A percentile compares a stretch with the other conserved stretches of the same genome.
These are phyloP conservation scores for Agrochola circellaris DNA, from an alignment of 2,888 invertebrate species.

Conservation along the genomic window DNA sequence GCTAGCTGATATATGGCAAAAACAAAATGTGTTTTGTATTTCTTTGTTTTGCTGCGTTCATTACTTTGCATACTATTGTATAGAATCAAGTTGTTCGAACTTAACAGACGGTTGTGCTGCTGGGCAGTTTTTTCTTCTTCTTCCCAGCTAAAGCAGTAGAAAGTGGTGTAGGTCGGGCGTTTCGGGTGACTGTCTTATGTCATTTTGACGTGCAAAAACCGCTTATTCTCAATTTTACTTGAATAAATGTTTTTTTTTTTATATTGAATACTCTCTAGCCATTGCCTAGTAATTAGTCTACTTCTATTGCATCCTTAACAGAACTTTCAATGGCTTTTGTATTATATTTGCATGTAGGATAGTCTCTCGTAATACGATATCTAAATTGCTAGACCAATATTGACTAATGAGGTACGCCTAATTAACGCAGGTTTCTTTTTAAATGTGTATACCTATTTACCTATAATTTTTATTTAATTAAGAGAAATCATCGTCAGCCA, in stretches of 20 bases:
- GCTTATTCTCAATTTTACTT: background rate
- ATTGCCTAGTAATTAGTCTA: background rate
- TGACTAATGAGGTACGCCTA: constrained; percentile 45
- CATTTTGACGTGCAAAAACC: background rate
- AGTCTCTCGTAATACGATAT: constrained; percentile 25
- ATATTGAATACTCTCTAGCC: background rate
- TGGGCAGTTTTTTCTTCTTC: background rate
- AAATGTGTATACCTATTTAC: constrained; percentile 15
- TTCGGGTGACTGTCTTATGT: background rate
- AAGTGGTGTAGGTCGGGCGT: background rate
- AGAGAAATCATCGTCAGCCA: constrained; percentile 28
- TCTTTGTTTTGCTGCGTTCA: background rate
- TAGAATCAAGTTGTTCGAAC: background rate
- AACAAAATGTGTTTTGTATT: background rate
- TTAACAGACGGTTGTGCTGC: no score
- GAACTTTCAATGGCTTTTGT: background rate
- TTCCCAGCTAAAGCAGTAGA: background rate
- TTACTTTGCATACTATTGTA: background rate
- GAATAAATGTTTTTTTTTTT: rapidly evolving
- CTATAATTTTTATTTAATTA: constrained; percentile 22
- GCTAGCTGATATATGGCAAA: background rate
- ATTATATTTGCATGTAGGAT: constrained; percentile 22
- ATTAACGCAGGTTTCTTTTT: constrained; percentile 38
- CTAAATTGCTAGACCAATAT: constrained; percentile 32
- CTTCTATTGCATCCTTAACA: background rate